A percentile compares a stretch with the other conserved stretches of the same genome.
These are phyloP conservation scores for Premnoplex brunnescens DNA, from an alignment of 2,797 vertebrate genomes.

Conservation along the genomic window DNA sequence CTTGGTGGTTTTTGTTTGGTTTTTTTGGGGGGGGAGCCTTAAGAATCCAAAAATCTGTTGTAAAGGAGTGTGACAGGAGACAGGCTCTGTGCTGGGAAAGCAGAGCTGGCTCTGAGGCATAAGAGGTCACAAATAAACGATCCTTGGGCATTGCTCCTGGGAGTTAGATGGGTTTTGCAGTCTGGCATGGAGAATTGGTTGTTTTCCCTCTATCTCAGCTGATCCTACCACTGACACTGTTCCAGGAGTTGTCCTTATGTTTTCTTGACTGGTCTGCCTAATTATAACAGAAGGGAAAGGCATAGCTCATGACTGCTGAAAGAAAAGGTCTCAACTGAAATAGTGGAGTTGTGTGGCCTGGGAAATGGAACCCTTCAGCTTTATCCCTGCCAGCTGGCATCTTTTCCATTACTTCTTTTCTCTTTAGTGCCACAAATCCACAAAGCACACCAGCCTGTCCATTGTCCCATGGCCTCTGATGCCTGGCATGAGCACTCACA, in stretches of 20 bases:
- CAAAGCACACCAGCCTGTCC: neutral
- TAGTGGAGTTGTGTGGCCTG: accelerated
- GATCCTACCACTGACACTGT: neutral
- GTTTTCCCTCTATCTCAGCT: neutral
- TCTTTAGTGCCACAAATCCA: neutral
- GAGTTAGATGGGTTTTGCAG: neutral
- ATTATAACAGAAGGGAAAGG: neutral
- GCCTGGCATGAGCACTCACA: accelerated
- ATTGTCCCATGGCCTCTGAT: neutral
- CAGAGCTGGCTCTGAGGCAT: neutral
- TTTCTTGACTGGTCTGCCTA: neutral
- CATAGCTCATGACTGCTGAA: neutral
- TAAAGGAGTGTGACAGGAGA: neutral
- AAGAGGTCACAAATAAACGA: accelerated
- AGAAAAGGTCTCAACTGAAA: neutral
- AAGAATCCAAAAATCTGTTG: neutral
- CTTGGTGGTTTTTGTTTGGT: neutral
- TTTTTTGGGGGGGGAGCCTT: neutral
- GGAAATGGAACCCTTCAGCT: neutral
- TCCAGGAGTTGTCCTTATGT: neutral
- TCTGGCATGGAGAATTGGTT: neutral
- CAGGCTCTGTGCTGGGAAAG: neutral
- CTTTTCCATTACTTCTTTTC: neutral
- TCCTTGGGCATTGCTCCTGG: neutral
- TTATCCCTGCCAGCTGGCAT: neutral